A percentile compares a stretch with the other conserved stretches of the same genome.
These are phyloP conservation scores for Corythoichthys haematopterus DNA, from an alignment of 2,113 vertebrate genomes.

Conservation along the genomic window DNA sequence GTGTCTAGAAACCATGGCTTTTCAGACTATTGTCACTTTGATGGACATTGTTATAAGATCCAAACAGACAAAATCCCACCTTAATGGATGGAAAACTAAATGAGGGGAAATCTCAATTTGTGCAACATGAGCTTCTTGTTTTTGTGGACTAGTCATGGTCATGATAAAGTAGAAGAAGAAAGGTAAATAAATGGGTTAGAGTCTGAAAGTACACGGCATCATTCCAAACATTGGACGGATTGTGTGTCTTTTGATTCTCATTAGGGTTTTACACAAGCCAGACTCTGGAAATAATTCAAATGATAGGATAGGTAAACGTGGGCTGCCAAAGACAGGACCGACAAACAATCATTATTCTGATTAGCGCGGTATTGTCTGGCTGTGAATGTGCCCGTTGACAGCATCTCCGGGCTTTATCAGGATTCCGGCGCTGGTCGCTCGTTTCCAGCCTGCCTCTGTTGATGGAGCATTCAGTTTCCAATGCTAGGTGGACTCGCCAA, in stretches of 20 bases:
- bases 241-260: slow-evolving; percentile 67
- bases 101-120: slow-evolving; percentile 15
- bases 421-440: slow-evolving; percentile 46
- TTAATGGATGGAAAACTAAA: slow-evolving; percentile 2
- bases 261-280: slow-evolving; percentile 69
- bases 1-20: slow-evolving; percentile 79
- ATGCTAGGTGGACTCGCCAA: slow-evolving; percentile 28
- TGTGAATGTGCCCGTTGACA: slow-evolving; percentile 61
- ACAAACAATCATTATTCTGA: slow-evolving; percentile 71
- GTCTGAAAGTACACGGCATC: slow-evolving; percentile 36
- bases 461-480: slow-evolving; percentile 61
- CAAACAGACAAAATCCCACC: slow-evolving; percentile 28
- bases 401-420: slow-evolving; percentile 61
- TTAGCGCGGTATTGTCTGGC: slow-evolving; percentile 70
- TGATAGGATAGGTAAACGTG: slow-evolving; percentile 69
- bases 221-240: slow-evolving; percentile 52
- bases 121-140: slow-evolving; percentile 16
- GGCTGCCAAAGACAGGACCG: slow-evolving; percentile 55
- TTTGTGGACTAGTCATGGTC: slow-evolving; percentile 18
- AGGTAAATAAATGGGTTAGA: slow-evolving; percentile 54
- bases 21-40: slow-evolving; percentile 80
- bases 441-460: slow-evolving; percentile 39
- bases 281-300: slow-evolving; percentile 75
- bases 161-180: slow-evolving; percentile 34
- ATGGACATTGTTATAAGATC: slow-evolving; percentile 76